Conservation (phyloP, 1,140 invertebrate genomes). For the Drosophila sp. region DNA sequence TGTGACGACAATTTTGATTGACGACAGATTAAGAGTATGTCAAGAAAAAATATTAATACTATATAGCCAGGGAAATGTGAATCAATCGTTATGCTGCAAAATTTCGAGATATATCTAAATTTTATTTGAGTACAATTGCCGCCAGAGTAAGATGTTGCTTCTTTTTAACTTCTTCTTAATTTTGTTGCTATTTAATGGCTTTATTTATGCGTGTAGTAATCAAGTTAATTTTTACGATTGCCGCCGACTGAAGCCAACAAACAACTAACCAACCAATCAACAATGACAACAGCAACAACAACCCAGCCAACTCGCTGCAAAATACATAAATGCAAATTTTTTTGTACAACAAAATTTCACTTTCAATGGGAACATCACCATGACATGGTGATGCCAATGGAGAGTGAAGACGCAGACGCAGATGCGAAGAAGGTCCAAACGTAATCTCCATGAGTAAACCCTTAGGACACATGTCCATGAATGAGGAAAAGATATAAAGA, state of each 20-base stretch:
- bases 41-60: not conserved
- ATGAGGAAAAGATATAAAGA: constrained; percentile 4
- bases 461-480: constrained; percentile 49
- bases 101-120: constrained; percentile 39
- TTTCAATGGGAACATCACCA: constrained; percentile 62
- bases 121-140: constrained; percentile 77
- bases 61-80: not conserved
- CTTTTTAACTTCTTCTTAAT: not conserved
- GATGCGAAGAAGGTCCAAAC: constrained; percentile 12
- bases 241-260: constrained; percentile 41
- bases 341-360: constrained; percentile 63
- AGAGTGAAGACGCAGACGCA: constrained; percentile 16
- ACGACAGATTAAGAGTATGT: not conserved
- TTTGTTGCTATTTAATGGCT: constrained; percentile 67
- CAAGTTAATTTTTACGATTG: constrained; percentile 80
- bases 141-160: constrained; percentile 53
- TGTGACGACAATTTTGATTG: not conserved
- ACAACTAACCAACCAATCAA: constrained; percentile 29
- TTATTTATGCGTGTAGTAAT: constrained; percentile 79
- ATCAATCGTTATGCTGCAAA: not conserved
- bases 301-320: constrained; percentile 32
- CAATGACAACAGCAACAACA: constrained; percentile 35
- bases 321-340: constrained; percentile 74
- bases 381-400: constrained; percentile 34
- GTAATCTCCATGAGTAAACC: constrained; percentile 43